Evolutionary conservation across 2,113 vertebrate species (phyloP).

Genomic region (Hyperopisus bebe): DNA sequence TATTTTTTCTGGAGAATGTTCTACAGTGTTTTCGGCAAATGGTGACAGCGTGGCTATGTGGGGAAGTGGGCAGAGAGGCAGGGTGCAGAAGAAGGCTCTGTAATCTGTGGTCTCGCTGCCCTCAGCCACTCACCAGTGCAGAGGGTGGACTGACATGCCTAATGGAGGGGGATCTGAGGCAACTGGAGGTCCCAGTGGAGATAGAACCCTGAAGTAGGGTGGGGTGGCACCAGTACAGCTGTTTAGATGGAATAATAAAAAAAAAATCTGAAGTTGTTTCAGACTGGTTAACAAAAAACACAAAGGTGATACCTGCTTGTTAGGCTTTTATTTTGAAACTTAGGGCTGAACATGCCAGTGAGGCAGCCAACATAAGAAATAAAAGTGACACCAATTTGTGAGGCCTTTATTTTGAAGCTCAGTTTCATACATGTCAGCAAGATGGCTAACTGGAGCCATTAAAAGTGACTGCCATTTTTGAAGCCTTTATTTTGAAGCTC

Average conservation of each 20-base stretch:
- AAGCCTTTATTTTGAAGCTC: neutral
- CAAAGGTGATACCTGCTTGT: neutral
- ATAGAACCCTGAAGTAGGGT: neutral
- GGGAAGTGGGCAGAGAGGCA: neutral
- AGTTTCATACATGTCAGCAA: neutral
- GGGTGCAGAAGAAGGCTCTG: constrained; percentile 14
- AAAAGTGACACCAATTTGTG: neutral
- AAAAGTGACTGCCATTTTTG: neutral
- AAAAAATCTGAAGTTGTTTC: neutral
- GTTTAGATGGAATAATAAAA: neutral
- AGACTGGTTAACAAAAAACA: neutral
- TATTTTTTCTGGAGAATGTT: neutral
- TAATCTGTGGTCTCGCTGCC: neutral
- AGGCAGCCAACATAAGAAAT: neutral
- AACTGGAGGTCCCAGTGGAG: neutral
- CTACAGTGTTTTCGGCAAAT: neutral
- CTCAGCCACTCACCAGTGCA: neutral
- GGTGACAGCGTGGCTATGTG: neutral
- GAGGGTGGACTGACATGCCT: neutral
- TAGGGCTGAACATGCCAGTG: neutral
- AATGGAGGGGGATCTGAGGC: neutral
- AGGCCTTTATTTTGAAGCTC: neutral
- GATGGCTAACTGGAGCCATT: neutral
- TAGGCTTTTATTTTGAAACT: neutral
- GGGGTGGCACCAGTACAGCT: neutral